These are phyloP conservation scores for Leguminivora glycinivorella DNA, from an alignment of 1,140 invertebrate genomes.

Conservation along the genomic window DNA sequence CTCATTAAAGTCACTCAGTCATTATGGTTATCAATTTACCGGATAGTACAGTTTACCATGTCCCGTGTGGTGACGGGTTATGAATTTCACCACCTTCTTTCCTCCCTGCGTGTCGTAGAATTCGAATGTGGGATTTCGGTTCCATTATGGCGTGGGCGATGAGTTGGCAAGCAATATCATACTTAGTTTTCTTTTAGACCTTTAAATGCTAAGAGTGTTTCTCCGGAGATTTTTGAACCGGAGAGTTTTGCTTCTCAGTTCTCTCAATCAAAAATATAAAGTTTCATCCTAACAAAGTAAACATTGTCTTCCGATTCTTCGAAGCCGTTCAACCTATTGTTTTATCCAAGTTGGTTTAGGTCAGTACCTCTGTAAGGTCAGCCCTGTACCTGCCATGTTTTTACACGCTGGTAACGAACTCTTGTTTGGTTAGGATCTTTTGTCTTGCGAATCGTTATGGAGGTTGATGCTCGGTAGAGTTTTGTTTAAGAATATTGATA, in stretches of 20 bases:
- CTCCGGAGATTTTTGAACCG: no score
- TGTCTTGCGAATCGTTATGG: background rate
- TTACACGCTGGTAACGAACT: background rate
- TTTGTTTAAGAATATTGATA: background rate
- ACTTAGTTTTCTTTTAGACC: no score
- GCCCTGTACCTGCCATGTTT: background rate
- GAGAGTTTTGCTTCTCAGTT: no score
- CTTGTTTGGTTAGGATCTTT: background rate
- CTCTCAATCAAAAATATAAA: background rate
- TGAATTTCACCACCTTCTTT: no score
- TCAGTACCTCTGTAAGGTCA: background rate
- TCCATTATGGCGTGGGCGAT: no score
- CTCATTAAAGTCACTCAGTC: background rate
- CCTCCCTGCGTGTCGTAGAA: no score
- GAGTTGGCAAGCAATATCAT: no score
- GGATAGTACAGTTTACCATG: no score
- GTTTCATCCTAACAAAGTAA: background rate
- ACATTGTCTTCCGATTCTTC: background rate
- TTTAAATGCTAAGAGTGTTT: no score
- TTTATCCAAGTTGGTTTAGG: background rate
- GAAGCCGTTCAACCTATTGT: background rate
- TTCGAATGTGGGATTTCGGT: no score
- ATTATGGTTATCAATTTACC: background rate
- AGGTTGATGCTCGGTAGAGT: background rate
- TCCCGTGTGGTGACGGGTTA: no score